Conservation (phyloP, 2,113 vertebrate species). For the Vidua macroura region DNA sequence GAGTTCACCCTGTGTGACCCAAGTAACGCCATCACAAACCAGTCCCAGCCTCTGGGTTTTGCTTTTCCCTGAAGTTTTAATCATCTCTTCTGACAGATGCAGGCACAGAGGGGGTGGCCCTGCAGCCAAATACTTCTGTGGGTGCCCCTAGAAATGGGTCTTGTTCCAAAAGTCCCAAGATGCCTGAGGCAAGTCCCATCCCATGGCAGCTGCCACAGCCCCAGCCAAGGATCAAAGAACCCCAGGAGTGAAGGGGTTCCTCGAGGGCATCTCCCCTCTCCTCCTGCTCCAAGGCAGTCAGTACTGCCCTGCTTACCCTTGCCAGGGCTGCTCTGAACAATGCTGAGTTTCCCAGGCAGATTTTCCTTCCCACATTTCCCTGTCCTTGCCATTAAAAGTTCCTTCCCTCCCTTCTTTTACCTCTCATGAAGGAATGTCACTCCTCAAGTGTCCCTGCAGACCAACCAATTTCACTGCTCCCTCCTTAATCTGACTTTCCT, state of each 20-base stretch:
- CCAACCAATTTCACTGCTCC: background rate
- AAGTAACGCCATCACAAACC: background rate
- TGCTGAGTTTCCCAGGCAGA: background rate
- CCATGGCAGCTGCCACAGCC: background rate
- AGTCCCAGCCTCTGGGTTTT: background rate
- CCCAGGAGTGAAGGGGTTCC: background rate
- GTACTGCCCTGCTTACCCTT: background rate
- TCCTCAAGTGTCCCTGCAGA: background rate
- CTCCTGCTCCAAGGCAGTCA: background rate
- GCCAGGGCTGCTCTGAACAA: background rate
- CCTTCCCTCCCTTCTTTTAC: background rate
- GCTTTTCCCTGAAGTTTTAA: background rate
- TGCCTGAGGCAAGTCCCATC: rapidly evolving
- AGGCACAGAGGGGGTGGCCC: background rate
- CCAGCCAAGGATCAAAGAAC: background rate
- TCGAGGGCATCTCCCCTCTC: background rate
- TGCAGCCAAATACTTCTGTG: background rate
- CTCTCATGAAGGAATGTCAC: background rate
- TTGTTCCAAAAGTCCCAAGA: background rate
- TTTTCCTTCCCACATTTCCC: background rate
- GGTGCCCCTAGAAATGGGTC: background rate
- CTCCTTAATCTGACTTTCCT: background rate
- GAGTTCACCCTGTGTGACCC: background rate
- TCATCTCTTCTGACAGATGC: background rate
- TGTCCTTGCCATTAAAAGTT: background rate